Evolutionary conservation across 2,888 invertebrate genomes (phyloP), one percentile per base, ranked within the genome.

Genomic region (Omphaloscelis lunosa): DNA sequence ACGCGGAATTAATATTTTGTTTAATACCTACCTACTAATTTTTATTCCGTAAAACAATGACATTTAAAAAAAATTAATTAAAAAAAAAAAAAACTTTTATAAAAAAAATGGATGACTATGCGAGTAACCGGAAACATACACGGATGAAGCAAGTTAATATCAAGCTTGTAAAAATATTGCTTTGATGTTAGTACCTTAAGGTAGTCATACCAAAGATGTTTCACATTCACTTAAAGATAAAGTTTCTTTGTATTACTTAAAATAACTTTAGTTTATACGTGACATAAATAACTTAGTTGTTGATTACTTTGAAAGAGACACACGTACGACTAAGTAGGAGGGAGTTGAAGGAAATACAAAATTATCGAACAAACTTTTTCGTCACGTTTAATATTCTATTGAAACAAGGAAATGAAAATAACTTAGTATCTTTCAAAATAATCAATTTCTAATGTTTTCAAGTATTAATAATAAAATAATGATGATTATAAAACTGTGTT

Each of bases 391-490:
- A 53, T 69, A 70, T 62, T 69, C 8, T 51, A 69, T 41, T 34
- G 7, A 53, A 66, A 51, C 34, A 27, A 27, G 9, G 41, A 62
- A 58, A 1, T n/a, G n/a, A n/a, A n/a, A n/a, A n/a, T n/a, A n/a
- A n/a, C n/a, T n/a, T n/a, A n/a, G n/a, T n/a, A n/a, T n/a, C 75
- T 67, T 84, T 82, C 72, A 79, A 86, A 86, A 77, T 82, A 63
- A 62, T 82, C 69, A 79, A 56, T 58, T 23, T 23, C 86, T 82
- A 65, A 72, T 56, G 41, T 72, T 66, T 65, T 53, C 41, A 79
- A 84, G 84, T 84, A 84, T 84, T 84, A 84, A 15, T 73, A 84
- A 86, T 86, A 79, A 86, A 86, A 71, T 72, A 75, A 72, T 70
- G 1, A 41, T 59, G 3, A 59, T 34, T 27, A 29, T 51, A 20